Evolutionary conservation across 2,888 invertebrate species (phyloP).

Genomic region (Melanostoma scalare): DNA sequence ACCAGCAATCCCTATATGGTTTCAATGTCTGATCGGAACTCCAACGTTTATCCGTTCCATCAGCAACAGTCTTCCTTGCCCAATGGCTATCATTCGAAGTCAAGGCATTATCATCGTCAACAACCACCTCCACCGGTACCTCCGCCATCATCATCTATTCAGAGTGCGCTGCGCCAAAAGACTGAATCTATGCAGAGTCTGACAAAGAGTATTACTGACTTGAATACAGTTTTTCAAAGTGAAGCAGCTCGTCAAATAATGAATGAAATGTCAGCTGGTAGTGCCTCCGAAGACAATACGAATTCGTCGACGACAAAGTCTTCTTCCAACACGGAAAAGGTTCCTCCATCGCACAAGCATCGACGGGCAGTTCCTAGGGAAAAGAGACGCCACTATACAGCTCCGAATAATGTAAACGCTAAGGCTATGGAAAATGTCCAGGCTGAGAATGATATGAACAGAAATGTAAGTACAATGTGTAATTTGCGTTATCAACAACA

Average conservation of each 20-base stretch:
- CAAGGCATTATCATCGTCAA: conserved; percentile 69
- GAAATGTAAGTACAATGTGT: conserved; percentile 78
- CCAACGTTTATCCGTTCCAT: conserved; percentile 77
- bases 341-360: conserved; percentile 84
- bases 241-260: conserved; percentile 94
- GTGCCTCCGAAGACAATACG: conserved; percentile 81
- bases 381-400: conserved; percentile 93
- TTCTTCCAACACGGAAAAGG: conserved; percentile 81
- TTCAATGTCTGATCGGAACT: conserved; percentile 79
- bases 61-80: conserved; percentile 76
- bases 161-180: conserved; percentile 78
- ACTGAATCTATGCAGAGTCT: conserved; percentile 81
- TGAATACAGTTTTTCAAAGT: conserved; percentile 90
- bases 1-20: conserved; percentile 72
- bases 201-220: conserved; percentile 82
- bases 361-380: conserved; percentile 90
- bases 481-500: too few relatives aligned
- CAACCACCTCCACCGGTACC: conserved; percentile 57
- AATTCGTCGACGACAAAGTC: conserved; percentile 66
- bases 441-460: conserved; percentile 82
- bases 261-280: conserved; percentile 87
- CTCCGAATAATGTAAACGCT: conserved; percentile 88
- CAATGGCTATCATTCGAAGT: conserved; percentile 75
- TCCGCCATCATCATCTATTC: conserved; percentile 39
- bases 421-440: conserved; percentile 85